Evolutionary conservation across 2,888 invertebrate genomes (phyloP), one percentile per base, ranked within the genome.

Genomic region (Dermolepida albohirtum): DNA sequence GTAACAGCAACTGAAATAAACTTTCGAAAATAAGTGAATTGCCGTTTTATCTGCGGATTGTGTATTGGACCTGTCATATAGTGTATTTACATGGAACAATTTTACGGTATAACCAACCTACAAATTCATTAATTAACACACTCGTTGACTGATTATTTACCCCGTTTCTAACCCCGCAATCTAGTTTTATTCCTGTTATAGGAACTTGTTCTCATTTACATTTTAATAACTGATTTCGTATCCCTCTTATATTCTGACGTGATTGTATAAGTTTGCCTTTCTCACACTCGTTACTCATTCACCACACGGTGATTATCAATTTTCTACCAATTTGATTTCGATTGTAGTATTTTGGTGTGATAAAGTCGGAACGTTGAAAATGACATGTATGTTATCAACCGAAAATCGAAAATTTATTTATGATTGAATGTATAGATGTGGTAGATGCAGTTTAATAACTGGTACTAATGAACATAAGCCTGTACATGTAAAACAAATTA

Each of bases 281-380:
- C 72, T 75, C 74, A 59, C 70, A 74, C 75, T 73, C 75, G 72
- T 75, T 76, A 76, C 76, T 74, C 73, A 75, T 72, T 74, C 74
- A 77, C 76, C 77, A 75, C 78, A 74, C 79, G 77, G 81, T 81
- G 81, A 83, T 83, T 83, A 83, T 83, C 82, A 83, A 83, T 83
- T 83, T 83, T 83, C 83, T 83, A 80, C 83, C 83, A 83, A 83
- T 83, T 83, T 83, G 82, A 80, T 80, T 82, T 78, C 80, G 81
- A 83, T 83, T 82, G 82, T 82, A 79, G 74, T 79, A 79, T 81
- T 81, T 79, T 80, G 81, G 78, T 78, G 39, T 11, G 14, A 49
- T 49, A 49, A 34, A 34, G 34, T 34, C 10, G 34, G 6, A 10
- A 34, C 34, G 34, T 49, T 22, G 47, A 47, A 10, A 6, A 17